Percentiles rank a stretch among this genome's conserved stretches.
phyloP scores from a whole-genome alignment of 2,797 vertebrate species.

The Alexandromys oeconomus region DNA sequence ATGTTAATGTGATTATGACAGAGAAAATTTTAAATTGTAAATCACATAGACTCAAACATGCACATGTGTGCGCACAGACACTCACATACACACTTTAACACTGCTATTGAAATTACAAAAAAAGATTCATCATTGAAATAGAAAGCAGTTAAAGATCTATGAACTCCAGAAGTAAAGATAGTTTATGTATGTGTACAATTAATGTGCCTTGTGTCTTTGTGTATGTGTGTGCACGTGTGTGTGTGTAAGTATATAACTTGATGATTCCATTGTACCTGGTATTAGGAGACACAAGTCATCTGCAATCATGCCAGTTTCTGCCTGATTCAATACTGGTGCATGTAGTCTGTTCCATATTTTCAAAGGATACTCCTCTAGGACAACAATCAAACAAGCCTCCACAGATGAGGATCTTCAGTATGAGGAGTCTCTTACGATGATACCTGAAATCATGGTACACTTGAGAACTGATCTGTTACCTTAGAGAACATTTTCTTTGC shows the following conservation, averaged over 20 bases:
- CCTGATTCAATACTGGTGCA: background rate
- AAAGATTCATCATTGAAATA: background rate
- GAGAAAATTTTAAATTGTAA: background rate
- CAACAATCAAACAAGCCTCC: background rate
- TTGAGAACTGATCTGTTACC: background rate
- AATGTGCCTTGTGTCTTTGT: too few species aligned
- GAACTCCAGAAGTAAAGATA: background rate
- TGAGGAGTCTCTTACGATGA: background rate
- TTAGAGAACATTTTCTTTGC: background rate
- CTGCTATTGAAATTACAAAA: background rate
- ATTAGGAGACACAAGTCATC: background rate
- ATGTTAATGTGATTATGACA: background rate
- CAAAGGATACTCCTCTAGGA: background rate
- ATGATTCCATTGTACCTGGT: background rate
- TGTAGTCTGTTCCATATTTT: background rate
- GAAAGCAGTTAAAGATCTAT: background rate
- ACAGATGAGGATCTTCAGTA: background rate
- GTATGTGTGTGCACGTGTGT: background rate
- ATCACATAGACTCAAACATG: background rate
- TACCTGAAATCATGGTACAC: background rate
- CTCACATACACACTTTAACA: background rate
- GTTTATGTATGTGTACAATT: too few species aligned
- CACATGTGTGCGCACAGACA: fast-evolving
- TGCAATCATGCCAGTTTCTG: background rate
- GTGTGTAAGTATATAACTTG: background rate